Conservation (phyloP, 2,888 invertebrate species). For the Apamea crenata region DNA sequence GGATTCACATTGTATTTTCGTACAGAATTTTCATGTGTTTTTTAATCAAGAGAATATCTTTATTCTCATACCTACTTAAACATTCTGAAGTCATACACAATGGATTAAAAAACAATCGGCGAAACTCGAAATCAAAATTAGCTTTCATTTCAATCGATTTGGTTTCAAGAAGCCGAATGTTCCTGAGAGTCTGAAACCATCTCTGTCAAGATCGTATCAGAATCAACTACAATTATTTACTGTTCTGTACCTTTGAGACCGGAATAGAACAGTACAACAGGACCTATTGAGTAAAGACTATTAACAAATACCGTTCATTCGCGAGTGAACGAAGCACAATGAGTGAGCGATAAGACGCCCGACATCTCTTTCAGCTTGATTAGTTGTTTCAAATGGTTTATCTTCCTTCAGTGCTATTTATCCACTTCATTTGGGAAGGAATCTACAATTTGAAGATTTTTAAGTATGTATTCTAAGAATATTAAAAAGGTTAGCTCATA, state of each 20-base stretch:
- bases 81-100: neutral
- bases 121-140: neutral
- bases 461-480: too few relatives aligned
- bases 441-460: neutral
- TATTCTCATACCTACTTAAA: neutral
- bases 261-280: conserved; percentile 26
- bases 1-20: neutral
- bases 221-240: conserved; percentile 33
- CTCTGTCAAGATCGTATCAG: conserved; percentile 41
- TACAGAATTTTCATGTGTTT: neutral
- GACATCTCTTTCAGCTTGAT: conserved; percentile 53
- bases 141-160: neutral
- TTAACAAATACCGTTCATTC: conserved; percentile 64
- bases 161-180: conserved; percentile 4
- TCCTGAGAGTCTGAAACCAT: neutral
- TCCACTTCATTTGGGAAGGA: neutral
- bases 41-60: neutral
- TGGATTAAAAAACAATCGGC: neutral
- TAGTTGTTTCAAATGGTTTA: conserved; percentile 46
- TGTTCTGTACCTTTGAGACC: conserved; percentile 16
- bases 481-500: neutral
- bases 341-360: conserved; percentile 50
- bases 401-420: neutral
- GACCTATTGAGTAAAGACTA: conserved; percentile 18
- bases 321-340: conserved; percentile 56